Percentiles rank a stretch among this genome's conserved stretches.
phyloP scores from a whole-genome alignment of 2,113 vertebrate species.

The Trematomus loennbergii region DNA sequence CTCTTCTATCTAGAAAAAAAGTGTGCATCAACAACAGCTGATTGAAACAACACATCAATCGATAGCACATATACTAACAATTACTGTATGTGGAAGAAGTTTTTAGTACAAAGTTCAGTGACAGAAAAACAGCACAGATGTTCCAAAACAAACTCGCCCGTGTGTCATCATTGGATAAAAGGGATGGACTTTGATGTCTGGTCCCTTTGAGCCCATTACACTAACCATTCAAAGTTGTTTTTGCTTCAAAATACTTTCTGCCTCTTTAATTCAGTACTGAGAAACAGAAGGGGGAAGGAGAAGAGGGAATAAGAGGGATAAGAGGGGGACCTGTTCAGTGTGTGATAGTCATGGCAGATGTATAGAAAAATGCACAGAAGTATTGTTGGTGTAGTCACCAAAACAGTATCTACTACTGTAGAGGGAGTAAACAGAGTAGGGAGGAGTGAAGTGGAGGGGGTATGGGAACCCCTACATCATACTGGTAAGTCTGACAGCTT shows the following conservation, averaged over 20 bases:
- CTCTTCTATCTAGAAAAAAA: constrained; percentile 3
- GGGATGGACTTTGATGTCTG: constrained; percentile 46
- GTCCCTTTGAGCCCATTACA: constrained; percentile 66
- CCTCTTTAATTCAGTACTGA: constrained; percentile 55
- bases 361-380: background rate
- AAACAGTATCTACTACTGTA: constrained; percentile 19
- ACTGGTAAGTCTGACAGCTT: constrained; percentile 82
- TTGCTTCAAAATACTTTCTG: constrained; percentile 57
- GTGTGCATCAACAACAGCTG: constrained; percentile 26
- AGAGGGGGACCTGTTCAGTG: constrained; percentile 24
- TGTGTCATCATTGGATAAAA: constrained; percentile 52
- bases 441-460: constrained; percentile 44
- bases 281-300: constrained; percentile 30
- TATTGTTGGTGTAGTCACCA: constrained; percentile 23
- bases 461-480: constrained; percentile 65
- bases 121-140: constrained; percentile 45
- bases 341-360: constrained; percentile 39
- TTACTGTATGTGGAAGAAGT: constrained; percentile 26
- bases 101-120: constrained; percentile 35
- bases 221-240: constrained; percentile 67
- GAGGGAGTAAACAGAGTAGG: constrained; percentile 43
- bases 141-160: constrained; percentile 35
- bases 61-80: constrained; percentile 30
- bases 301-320: constrained; percentile 9
- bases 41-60: constrained; percentile 18